These are phyloP conservation scores for Hirtodrosophila cameraria DNA, from an alignment of 2,888 invertebrate genomes.

Conservation along the genomic window DNA sequence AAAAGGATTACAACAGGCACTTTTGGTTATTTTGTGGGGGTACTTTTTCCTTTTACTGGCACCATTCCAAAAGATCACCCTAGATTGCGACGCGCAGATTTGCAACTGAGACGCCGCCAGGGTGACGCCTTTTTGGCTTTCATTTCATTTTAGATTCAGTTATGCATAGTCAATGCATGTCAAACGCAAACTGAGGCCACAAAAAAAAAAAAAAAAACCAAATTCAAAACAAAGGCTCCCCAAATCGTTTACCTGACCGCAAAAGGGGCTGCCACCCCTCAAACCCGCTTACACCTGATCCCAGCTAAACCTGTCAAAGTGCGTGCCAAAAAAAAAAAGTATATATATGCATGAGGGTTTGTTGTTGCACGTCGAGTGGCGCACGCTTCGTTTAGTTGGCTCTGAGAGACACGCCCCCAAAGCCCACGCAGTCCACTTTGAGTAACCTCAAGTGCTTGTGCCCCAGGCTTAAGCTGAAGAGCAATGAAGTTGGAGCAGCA, in stretches of 20 bases:
- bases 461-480: constrained; percentile 4
- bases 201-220: constrained; percentile 14
- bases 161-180: too few species aligned
- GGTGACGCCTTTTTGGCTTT: constrained; percentile 31
- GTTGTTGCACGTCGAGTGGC: constrained; percentile 38
- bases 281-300: neutral
- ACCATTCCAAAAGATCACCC: constrained; percentile 64
- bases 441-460: constrained; percentile 17
- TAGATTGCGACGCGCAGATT: constrained; percentile 56
- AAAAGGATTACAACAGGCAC: constrained; percentile 44
- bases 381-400: constrained; percentile 50
- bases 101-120: constrained; percentile 61
- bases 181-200: constrained; percentile 25
- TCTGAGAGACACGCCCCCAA: constrained; percentile 48
- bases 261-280: constrained; percentile 34
- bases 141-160: constrained; percentile 18
- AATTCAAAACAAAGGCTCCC: constrained; percentile 58
- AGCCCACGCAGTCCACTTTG: constrained; percentile 24
- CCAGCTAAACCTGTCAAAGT: constrained; percentile 36
- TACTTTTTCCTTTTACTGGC: constrained; percentile 41
- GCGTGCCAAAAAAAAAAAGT: constrained; percentile 61
- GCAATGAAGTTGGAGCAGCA: neutral
- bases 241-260: constrained; percentile 68
- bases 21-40: constrained; percentile 24
- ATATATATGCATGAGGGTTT: constrained; percentile 51